Percentiles rank a stretch among this genome's conserved stretches.
These are phyloP conservation scores for Nannoperca obscura DNA, from an alignment of 2,797 vertebrate genomes.

Conservation along the genomic window DNA sequence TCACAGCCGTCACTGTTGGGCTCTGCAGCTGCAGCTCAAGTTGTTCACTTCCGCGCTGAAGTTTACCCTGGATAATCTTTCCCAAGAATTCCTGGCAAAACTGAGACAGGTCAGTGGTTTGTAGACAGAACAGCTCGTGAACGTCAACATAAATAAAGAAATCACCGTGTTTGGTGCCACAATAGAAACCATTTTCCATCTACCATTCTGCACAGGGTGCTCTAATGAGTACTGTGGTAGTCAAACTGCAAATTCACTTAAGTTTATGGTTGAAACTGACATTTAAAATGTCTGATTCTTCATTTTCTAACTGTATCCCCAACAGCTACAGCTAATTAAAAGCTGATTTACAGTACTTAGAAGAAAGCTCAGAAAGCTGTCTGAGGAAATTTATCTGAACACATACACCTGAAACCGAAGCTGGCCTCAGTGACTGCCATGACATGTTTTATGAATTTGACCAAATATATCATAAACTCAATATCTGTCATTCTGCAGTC, in stretches of 20 bases:
- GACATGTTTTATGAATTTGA: conserved; percentile 42
- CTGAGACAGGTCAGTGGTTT: conserved; percentile 4
- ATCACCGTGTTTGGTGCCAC: not conserved
- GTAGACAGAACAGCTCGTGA: not conserved
- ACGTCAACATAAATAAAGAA: not conserved
- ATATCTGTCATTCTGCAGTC: conserved; percentile 27
- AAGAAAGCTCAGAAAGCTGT: not conserved
- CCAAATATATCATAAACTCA: conserved; percentile 26
- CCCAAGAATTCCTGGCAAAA: conserved; percentile 34
- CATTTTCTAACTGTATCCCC: not conserved
- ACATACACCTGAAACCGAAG: conserved; percentile 14
- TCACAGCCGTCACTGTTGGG: not conserved
- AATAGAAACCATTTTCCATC: not conserved
- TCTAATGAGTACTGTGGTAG: not conserved
- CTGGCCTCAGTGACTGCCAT: not conserved
- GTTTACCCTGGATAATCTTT: conserved; percentile 34
- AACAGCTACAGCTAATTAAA: not conserved
- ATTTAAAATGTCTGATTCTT: not conserved
- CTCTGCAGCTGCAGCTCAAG: conserved; percentile 15
- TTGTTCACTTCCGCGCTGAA: conserved; percentile 8
- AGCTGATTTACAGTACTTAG: not conserved
- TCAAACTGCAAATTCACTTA: not conserved
- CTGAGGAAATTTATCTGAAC: not conserved
- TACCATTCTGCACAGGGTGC: not conserved
- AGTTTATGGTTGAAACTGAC: not conserved